Percentiles rank a stretch among this genome's conserved stretches.
These are phyloP conservation scores for Dorcus hopei DNA, from an alignment of 2,888 invertebrate genomes.

Conservation along the genomic window DNA sequence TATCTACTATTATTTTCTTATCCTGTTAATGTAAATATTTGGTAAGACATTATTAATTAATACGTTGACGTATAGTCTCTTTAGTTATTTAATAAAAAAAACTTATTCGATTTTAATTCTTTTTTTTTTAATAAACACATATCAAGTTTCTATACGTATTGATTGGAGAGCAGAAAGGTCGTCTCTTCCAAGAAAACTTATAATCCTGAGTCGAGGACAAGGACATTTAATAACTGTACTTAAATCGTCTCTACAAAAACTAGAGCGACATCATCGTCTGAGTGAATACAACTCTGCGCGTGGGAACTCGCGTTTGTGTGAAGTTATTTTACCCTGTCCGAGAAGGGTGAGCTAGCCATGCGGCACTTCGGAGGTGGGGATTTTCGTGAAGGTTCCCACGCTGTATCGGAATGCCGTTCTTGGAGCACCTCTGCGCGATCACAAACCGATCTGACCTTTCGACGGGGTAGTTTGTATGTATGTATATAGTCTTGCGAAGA, in stretches of 20 bases:
- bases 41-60: no score
- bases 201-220: no score
- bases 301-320: slow-evolving; percentile 27
- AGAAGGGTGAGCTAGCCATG: slow-evolving; percentile 27
- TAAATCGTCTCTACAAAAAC: slow-evolving; percentile 11
- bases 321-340: slow-evolving; percentile 34
- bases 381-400: slow-evolving; percentile 32
- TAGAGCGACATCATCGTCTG: slow-evolving; percentile 12
- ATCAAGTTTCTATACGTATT: no score
- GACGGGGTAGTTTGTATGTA: slow-evolving; percentile 18
- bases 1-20: no score
- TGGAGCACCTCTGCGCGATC: slow-evolving; percentile 10
- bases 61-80: no score
- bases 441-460: slow-evolving; percentile 26
- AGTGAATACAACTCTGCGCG: slow-evolving; percentile 22
- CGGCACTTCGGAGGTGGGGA: slow-evolving; percentile 25
- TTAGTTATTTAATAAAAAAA: no score
- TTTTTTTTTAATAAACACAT: no score
- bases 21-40: no score
- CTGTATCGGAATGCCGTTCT: slow-evolving; percentile 34
- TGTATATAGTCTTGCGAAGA: no score
- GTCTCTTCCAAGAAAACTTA: no score
- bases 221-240: slow-evolving; percentile 9
- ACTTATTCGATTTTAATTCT: no score
- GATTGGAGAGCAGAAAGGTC: no score